Percentiles rank a stretch among this genome's conserved stretches.
These are phyloP conservation scores for Salminus brasiliensis DNA, from an alignment of 2,113 vertebrate species.

Conservation along the genomic window DNA sequence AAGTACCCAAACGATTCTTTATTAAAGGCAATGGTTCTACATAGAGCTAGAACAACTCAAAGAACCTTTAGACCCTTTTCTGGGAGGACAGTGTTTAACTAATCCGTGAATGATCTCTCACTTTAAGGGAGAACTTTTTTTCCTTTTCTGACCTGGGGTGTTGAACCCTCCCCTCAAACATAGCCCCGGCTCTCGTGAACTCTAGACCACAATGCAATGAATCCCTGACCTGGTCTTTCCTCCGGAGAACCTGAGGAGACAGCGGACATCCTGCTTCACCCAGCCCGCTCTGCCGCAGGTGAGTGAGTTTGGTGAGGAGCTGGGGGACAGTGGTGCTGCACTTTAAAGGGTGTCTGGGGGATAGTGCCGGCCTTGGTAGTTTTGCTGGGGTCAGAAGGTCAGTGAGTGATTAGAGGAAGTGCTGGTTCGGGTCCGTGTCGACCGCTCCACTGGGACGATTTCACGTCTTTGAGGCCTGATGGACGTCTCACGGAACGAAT, in stretches of 20 bases:
- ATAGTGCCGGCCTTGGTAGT: slow-evolving; percentile 1
- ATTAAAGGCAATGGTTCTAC: no score
- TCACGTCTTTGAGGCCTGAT: background rate
- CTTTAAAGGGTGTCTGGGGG: slow-evolving; percentile 30
- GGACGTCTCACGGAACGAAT: slow-evolving; percentile 37
- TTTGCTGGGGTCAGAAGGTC: slow-evolving; percentile 21
- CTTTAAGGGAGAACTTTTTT: background rate
- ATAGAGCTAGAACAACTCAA: no score
- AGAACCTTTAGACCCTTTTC: no score
- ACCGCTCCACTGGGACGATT: slow-evolving; percentile 35
- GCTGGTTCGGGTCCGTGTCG: slow-evolving; percentile 29
- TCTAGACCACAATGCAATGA: slow-evolving; percentile 8
- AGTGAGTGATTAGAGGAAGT: slow-evolving; percentile 33
- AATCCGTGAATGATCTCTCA: no score
- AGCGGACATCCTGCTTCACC: background rate
- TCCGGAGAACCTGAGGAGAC: slow-evolving; percentile 9
- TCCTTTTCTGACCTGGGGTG: background rate
- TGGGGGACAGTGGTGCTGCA: background rate
- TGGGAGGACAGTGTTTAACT: no score
- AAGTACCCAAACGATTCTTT: no score
- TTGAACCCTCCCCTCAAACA: background rate
- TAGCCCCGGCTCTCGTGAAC: slow-evolving; percentile 5
- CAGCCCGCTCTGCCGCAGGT: slow-evolving; percentile 32
- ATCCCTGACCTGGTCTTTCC: slow-evolving; percentile 23
- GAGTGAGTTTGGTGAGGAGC: slow-evolving; percentile 41